Conservation (phyloP, 2,113 vertebrate species). For the Entomyzon cyanotis region DNA sequence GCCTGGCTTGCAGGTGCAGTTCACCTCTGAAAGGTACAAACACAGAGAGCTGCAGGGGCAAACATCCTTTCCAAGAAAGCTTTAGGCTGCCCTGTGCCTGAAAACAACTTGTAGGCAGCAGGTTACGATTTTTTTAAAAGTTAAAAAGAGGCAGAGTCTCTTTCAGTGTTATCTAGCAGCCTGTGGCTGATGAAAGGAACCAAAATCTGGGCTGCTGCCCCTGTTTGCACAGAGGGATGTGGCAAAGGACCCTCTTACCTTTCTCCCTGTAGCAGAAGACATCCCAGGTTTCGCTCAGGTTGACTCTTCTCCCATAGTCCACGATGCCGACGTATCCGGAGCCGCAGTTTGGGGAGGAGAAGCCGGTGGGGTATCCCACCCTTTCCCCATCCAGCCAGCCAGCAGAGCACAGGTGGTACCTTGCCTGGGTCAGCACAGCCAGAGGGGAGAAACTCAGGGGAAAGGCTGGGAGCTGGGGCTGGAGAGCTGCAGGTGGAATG, state of each 20-base stretch:
- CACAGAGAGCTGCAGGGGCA: not conserved
- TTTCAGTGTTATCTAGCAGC: not conserved
- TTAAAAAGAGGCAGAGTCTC: not conserved
- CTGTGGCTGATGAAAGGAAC: not conserved
- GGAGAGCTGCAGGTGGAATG: accelerated
- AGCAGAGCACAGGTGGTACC: conserved; percentile 84
- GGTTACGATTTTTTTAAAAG: not conserved
- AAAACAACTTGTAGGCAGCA: not conserved
- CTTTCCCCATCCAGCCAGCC: conserved; percentile 83
- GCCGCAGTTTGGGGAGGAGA: conserved; percentile 84
- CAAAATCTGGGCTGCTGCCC: not conserved
- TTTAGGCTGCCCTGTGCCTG: not conserved
- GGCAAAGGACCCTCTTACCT: conserved; percentile 71
- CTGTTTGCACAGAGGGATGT: not conserved
- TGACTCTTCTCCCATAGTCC: conserved; percentile 84
- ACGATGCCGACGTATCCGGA: conserved; percentile 87
- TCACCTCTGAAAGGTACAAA: conserved; percentile 81
- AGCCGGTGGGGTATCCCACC: conserved; percentile 89
- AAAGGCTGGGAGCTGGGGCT: not conserved
- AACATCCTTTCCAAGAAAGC: not conserved
- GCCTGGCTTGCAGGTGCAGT: conserved; percentile 86
- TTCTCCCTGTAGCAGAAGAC: conserved; percentile 91
- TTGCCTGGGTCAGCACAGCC: conserved; percentile 72
- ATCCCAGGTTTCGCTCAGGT: conserved; percentile 88
- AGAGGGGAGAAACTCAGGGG: not conserved